Percentiles rank a stretch among this genome's conserved stretches.
Evolutionary conservation across 1,140 invertebrate genomes (phyloP).

Genomic region (Euborellia annulipes): DNA sequence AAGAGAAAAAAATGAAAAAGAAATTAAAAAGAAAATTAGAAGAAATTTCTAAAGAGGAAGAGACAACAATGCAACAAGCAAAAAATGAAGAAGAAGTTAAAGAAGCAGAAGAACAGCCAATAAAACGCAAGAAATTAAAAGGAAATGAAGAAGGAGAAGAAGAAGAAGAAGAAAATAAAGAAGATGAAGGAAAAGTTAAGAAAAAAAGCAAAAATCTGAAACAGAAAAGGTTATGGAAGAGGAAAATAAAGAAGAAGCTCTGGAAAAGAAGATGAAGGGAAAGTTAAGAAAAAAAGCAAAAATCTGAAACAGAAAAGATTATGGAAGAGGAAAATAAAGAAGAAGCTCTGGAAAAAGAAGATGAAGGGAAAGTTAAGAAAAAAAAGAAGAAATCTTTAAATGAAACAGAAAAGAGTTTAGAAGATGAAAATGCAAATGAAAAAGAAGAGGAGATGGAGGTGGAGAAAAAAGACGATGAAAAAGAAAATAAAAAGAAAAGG

Average conservation of each 20-base stretch:
- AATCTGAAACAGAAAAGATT: no score
- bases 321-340: conserved; percentile 14
- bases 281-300: conserved; percentile 19
- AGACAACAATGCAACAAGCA: conserved; percentile 8
- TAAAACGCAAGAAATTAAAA: conserved; percentile 1
- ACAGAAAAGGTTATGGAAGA: conserved; percentile 20
- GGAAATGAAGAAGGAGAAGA: conserved; percentile 12
- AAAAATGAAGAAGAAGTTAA: conserved; percentile 7
- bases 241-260: conserved; percentile 17
- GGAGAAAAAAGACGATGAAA: conserved; percentile 24
- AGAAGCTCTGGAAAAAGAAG: conserved; percentile 9
- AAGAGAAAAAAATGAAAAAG: neutral
- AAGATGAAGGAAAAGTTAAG: conserved; percentile 6
- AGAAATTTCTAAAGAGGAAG: conserved; percentile 1
- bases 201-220: conserved; percentile 6
- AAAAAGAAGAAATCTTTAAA: neutral
- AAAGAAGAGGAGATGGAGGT: conserved; percentile 22
- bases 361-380: neutral
- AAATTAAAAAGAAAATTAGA: conserved; percentile 2
- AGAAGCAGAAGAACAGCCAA: conserved; percentile 8
- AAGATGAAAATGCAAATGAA: conserved; percentile 23
- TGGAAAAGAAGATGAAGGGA: conserved; percentile 17
- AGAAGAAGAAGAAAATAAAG: conserved; percentile 7
- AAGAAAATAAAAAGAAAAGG: conserved; percentile 29
- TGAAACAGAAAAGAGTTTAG: conserved; percentile 18